Conservation (phyloP, 1,140 invertebrate genomes). For the Condylostylus longicornis region DNA sequence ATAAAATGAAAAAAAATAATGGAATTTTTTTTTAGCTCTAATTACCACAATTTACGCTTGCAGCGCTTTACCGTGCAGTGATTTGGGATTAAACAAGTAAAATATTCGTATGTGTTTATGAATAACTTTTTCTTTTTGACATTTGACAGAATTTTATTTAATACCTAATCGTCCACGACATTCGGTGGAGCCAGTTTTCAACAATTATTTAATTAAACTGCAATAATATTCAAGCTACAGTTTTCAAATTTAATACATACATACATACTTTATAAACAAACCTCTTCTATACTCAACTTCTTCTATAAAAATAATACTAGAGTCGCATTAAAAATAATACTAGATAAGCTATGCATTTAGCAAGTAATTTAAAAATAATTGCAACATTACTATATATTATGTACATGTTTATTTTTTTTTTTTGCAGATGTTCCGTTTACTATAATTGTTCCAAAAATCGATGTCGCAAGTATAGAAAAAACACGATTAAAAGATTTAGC, state of each 20-base stretch:
- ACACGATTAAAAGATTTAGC: conserved; percentile 38
- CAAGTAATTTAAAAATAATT: conserved; percentile 10
- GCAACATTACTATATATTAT: not conserved
- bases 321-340: conserved; percentile 12
- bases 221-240: not conserved
- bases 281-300: not conserved
- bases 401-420: conserved; percentile 8
- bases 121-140: too few species aligned
- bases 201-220: too few species aligned
- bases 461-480: conserved; percentile 34
- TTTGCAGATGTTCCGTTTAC: conserved; percentile 41
- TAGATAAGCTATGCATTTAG: conserved; percentile 18
- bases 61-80: too few species aligned
- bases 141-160: too few species aligned
- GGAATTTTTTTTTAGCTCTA: too few species aligned
- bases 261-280: conserved; percentile 16
- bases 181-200: too few species aligned
- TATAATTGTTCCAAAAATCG: conserved; percentile 39
- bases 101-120: too few species aligned
- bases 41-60: too few species aligned
- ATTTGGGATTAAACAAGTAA: too few species aligned
- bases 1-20: too few species aligned
- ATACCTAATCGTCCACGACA: too few species aligned
- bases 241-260: conserved; percentile 10
- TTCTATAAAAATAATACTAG: not conserved